Evolutionary conservation across 2,888 invertebrate genomes (phyloP).

Genomic region (Lysandra bellargus): DNA sequence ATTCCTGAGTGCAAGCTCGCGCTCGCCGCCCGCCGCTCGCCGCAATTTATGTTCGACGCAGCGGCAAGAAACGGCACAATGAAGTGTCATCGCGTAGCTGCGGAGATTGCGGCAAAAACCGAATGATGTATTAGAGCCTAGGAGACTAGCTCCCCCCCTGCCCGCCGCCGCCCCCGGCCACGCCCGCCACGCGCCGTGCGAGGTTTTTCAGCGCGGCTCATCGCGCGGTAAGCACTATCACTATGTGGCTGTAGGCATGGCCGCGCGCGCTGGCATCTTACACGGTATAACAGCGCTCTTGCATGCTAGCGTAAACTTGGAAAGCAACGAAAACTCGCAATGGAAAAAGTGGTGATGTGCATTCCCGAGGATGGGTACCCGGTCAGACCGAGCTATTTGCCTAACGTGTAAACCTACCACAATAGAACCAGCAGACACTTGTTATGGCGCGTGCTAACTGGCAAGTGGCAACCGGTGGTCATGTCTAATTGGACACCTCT

Average conservation of each 20-base stretch:
- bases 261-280: background rate
- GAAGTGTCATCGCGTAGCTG: constrained; percentile 10
- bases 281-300: background rate
- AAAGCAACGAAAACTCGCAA: no score
- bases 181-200: background rate
- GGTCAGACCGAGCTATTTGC: no score
- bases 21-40: background rate
- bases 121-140: constrained; percentile 1
- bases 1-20: constrained; percentile 6
- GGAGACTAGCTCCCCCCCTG: background rate
- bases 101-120: constrained; percentile 10
- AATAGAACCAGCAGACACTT: no score
- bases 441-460: no score
- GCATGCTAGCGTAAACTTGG: no score
- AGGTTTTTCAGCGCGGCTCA: background rate
- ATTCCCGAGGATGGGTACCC: no score
- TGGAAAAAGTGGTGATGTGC: no score
- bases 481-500: no score
- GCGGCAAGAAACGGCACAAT: constrained; percentile 20
- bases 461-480: no score
- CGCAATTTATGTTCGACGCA: background rate
- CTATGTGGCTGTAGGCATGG: background rate
- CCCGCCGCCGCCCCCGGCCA: background rate
- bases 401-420: no score
- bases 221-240: background rate